Evolutionary conservation across 2,888 invertebrate genomes (phyloP), one percentile per base, ranked within the genome.

Genomic region (Stomorhina lunata): DNA sequence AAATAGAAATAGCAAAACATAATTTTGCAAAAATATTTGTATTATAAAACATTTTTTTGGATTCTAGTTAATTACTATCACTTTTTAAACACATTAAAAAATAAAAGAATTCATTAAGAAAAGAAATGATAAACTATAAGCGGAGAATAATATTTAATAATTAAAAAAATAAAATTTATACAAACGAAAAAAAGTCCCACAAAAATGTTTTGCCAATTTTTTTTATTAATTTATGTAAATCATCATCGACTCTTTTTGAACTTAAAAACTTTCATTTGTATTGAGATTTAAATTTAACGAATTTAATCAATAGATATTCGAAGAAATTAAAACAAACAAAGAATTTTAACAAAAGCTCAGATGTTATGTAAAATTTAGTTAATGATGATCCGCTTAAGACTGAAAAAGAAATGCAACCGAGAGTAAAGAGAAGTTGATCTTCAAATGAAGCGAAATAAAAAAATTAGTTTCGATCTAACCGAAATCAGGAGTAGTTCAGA

Each of bases 181-280:
- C 29, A 2, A 45, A 50, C 53, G 25, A 25, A 25, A 40, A 15
- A 25, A 3, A 37, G 22, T 1, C 0, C 7, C 9, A 40, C 22
- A 25, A 25, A 7, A 40, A 43, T 43, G 34, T 5, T 57, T 20
- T 5, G 2, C 1, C 15, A 50, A 40, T 63, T 48, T 27, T 43
- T n/a, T 12, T 34, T 25, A 17, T 61, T 20, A 75, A 55, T 68
- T 81, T 76, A 84, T 84, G 76, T 43, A 45, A 77, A 73, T 53
- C 15, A 37, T 22, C 25, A 20, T 29, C 15, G 61, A 12, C 22
- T 12, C 59, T 27, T 12, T 34, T 32, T 63, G 32, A 27, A 65
- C 37, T 27, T 9, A 37, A 53, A 53, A 78, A 81, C 84, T 84
- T 84, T 84, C 84, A 81, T 84, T 76, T 77, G 76, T 63, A 79